Evolutionary conservation across 2,113 vertebrate species (phyloP), one percentile per base, ranked within the genome.

Genomic region (Melanerpes formicivorus): DNA sequence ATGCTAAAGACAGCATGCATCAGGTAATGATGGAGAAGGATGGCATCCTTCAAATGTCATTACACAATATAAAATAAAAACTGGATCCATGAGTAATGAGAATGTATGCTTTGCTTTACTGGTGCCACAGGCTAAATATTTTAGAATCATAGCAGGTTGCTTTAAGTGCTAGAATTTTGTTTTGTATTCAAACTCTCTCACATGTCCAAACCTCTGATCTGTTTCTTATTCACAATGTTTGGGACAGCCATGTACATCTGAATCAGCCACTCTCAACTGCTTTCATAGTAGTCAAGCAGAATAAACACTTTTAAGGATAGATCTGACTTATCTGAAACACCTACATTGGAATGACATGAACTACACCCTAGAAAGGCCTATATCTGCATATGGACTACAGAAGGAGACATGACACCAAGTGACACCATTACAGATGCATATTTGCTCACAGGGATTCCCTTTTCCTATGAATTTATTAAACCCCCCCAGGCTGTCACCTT

Each of bases 41-140:
- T 59, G 37, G 27, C 19, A 64, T 50, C 65, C 62, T 22, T 80
- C 55, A 91, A 87, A 27, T 75, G 79, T 65, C 48, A 65, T 88
- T 79, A 79, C 15, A 85, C 58, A 80, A 63, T 30, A 83, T 59
- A 85, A 91, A 88, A 59, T 66, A 67, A 75, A 84, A 88, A 65
- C 22, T 34, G 42, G 9, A 85, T 71, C 44, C 26, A 80, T 23
- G 30, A 88, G 32, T 60, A 90, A 89, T 1, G 3, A 87, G 56
- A 70, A 87, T 75, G 16, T 46, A 76, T 30, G 13, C 18, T 60
- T 73, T 90, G n/a, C 18, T 86, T 88, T 77, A 78, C 25, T 2
- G 0, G 21, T 66, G 26, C 60, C 69, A 80, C 17, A 80, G 60
- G 66, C 22, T 27, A 82, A 84, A 64, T 63, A 59, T 60, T 69